Base-by-base conservation (phyloP, 2,888 invertebrate species). In the Sicus ferrugineus region DNA sequence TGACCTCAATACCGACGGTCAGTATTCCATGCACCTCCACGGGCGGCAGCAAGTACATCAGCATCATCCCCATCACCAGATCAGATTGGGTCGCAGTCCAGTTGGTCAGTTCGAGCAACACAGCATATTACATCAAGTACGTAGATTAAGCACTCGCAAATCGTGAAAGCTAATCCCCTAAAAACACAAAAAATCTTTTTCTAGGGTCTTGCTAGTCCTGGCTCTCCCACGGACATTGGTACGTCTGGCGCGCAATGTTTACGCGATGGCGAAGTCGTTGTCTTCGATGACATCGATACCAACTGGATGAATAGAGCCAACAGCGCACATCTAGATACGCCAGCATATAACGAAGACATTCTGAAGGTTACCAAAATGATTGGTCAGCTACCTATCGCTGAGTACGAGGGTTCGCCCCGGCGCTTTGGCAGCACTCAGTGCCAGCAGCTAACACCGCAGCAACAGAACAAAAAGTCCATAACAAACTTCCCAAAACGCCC, bases 361-460 rank as follows among this genome's bases (percentile, higher is more conserved):
- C 75, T 84, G 0, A 85, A 85, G 75, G 84, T 85, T 0, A 85
- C 85, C 26, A 85, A 85, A 77, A 85, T 85, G 85, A 85, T 85
- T 77, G 85, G 85, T 2, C 84, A 84, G 68, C 72, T 85, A 56
- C 95, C 95, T n/a, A 96, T 96, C 77, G 95, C 96, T 23, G 94
- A 96, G 81, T 96, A 96, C 82, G 95, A 96, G 77, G 95, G 94
- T 19, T 96, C 95, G 52, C 96, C 96, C 19, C 87, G 95, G 76
- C 89, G 96, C 76, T 95, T 95, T 82, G 95, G 95, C 4, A 89
- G 71, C 66, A 70, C 58, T 31, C 70, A 68, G 66, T 62, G 46
- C 61, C 54, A 54, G 5, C 42, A 38, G 31, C 70, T n/a, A 26
- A 38, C 16, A 28, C 16, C 38, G 2, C 62, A 52, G 14, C 42